Conservation (phyloP, 2,113 vertebrate species). For the Sphyrna mokarran region DNA sequence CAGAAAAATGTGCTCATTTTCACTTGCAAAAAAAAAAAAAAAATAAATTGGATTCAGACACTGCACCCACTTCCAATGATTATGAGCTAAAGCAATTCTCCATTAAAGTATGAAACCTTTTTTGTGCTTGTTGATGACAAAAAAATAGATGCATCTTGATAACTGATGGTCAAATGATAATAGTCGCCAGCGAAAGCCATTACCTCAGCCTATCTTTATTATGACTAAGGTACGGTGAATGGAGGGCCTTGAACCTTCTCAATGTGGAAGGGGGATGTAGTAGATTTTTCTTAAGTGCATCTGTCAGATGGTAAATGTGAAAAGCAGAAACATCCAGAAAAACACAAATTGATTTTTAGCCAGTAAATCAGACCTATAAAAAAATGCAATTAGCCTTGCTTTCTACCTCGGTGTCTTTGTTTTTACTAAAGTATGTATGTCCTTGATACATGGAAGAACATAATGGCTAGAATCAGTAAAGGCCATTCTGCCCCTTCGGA, state of each 20-base stretch:
- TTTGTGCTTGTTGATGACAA: slow-evolving; percentile 14
- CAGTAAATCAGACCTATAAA: slow-evolving; percentile 19
- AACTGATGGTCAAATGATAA: slow-evolving; percentile 32
- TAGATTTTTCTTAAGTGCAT: slow-evolving; percentile 31
- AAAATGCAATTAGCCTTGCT: neutral
- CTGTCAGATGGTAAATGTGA: slow-evolving; percentile 5
- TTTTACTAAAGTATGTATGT: neutral
- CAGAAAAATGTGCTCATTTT: neutral
- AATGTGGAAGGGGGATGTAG: neutral
- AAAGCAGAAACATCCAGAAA: neutral
- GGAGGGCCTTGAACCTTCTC: neutral
- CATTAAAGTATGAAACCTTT: slow-evolving; percentile 26
- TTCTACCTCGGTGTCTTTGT: neutral
- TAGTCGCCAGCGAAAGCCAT: slow-evolving; percentile 27
- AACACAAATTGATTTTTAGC: slow-evolving; percentile 27
- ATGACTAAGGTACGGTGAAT: slow-evolving; percentile 17
- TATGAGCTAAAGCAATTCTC: slow-evolving; percentile 24
- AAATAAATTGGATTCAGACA: slow-evolving; percentile 8
- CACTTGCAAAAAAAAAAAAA: no score
- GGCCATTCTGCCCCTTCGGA: neutral
- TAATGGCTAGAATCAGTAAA: neutral
- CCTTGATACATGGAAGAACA: neutral
- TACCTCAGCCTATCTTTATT: slow-evolving; percentile 36
- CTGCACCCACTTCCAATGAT: neutral
- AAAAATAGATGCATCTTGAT: slow-evolving; percentile 9